These are phyloP conservation scores for Bedellia somnulentella DNA, from an alignment of 2,888 invertebrate species.

Conservation along the genomic window DNA sequence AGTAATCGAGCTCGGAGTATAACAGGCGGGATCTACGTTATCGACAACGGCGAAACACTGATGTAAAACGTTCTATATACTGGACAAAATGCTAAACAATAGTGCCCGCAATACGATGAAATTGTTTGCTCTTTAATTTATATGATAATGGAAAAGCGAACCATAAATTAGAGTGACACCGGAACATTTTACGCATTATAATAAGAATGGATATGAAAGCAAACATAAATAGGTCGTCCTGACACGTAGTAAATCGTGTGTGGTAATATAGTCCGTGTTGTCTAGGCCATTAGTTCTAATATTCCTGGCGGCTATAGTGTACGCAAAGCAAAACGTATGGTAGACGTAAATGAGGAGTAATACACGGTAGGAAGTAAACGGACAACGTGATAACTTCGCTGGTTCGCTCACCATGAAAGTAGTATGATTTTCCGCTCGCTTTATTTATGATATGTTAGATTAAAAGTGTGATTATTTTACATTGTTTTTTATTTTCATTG, in stretches of 20 bases:
- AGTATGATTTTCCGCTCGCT: no score
- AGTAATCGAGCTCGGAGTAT: constrained; percentile 84
- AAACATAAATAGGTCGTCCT: constrained; percentile 38
- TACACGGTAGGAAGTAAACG: constrained; percentile 17
- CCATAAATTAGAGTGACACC: constrained; percentile 35
- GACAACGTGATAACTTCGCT: constrained; percentile 14
- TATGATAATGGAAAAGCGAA: no score
- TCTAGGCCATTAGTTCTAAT: constrained; percentile 33
- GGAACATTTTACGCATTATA: constrained; percentile 17
- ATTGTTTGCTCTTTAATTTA: no score
- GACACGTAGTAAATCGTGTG: constrained; percentile 14
- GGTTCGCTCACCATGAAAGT: no score
- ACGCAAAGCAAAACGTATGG: constrained; percentile 41
- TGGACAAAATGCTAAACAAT: no score
- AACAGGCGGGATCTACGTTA: constrained; percentile 70
- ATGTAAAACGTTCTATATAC: no score
- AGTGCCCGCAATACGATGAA: no score
- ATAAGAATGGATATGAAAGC: constrained; percentile 25
- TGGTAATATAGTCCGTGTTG: constrained; percentile 32
- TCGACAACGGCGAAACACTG: constrained; percentile 48
- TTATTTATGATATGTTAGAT: no score
- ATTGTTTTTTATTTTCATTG: no score
- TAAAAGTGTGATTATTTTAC: no score
- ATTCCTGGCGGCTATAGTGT: constrained; percentile 24
- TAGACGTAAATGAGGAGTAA: constrained; percentile 40